Evolutionary conservation across 2,797 vertebrate species (phyloP), one percentile per base, ranked within the genome.

Genomic region (Pipistrellus pygmaeus): DNA sequence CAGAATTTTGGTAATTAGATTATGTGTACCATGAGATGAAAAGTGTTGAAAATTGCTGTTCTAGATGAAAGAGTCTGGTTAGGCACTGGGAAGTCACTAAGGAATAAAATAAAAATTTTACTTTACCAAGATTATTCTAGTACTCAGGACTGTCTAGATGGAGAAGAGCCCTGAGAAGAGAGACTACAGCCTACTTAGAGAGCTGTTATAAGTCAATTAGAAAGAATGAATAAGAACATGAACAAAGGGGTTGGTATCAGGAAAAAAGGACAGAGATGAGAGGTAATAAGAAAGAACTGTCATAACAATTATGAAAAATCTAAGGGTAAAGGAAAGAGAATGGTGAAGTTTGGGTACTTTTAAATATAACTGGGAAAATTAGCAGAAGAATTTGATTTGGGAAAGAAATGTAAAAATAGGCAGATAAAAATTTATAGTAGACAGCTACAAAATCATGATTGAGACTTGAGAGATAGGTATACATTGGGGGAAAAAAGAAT

Each of bases 321-420:
- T 32, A 81, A 86, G 51, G 32, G 27, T 72, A 91, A 76, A 10
- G 23, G 44, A 76, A 91, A 91, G 84, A 35, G 69, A 83, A 88
- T 35, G 46, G 77, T 87, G 32, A 82, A 69, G 53, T 83, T 5
- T 71, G 32, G 48, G 13, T 81, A 76, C 21, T 44, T 76, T 51
- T 88, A 69, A 91, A 77, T 6, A 62, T 69, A 69, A 83, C 8
- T 30, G 25, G 30, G 53, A 75, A 83, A 62, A 91, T 13, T 18
- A 86, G 32, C 76, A 83, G n/a, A 20, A 71, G 7, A 32, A 88
- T 77, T 13, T 44, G 23, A 88, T 46, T 71, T 71, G 53, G 17
- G 53, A 78, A 88, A 76, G 44, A 83, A 88, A 82, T 60, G 57
- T n/a, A 11, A 32, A 69, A 32, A 3, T 25, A 83, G 10, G 41